phyloP scores from a whole-genome alignment of 2,888 invertebrate species.

The Spialia ferax region DNA sequence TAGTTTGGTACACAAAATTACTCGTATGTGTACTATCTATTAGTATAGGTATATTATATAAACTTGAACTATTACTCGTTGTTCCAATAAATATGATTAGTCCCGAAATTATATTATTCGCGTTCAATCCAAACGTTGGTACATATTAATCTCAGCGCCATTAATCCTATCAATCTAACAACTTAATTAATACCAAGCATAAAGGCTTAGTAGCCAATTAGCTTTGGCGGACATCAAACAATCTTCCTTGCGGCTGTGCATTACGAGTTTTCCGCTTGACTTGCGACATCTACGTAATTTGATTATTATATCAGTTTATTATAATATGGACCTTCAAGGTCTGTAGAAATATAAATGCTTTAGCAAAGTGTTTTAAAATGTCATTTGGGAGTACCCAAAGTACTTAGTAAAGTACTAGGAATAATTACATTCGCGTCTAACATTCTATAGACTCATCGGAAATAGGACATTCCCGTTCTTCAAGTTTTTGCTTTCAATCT shows the following conservation, averaged over 20 bases:
- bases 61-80: background rate
- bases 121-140: background rate
- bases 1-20: too few relatives aligned
- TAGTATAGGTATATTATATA: background rate
- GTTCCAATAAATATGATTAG: background rate
- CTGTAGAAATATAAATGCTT: too few relatives aligned
- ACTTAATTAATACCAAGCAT: background rate
- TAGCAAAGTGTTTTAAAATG: too few relatives aligned
- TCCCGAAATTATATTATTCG: background rate
- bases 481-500: background rate
- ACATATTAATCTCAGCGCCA: background rate
- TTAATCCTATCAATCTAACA: background rate
- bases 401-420: too few relatives aligned
- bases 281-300: background rate
- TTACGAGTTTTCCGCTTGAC: background rate
- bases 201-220: background rate
- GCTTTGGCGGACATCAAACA: background rate
- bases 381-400: too few relatives aligned
- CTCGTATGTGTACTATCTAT: too few relatives aligned
- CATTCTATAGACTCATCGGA: background rate
- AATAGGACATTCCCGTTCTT: background rate
- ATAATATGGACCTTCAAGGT: too few relatives aligned
- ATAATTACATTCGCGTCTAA: too few relatives aligned
- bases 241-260: background rate
- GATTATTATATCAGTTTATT: background rate